Evolutionary conservation across 1,140 invertebrate genomes (phyloP).

Genomic region (Gryllus bimaculatus): DNA sequence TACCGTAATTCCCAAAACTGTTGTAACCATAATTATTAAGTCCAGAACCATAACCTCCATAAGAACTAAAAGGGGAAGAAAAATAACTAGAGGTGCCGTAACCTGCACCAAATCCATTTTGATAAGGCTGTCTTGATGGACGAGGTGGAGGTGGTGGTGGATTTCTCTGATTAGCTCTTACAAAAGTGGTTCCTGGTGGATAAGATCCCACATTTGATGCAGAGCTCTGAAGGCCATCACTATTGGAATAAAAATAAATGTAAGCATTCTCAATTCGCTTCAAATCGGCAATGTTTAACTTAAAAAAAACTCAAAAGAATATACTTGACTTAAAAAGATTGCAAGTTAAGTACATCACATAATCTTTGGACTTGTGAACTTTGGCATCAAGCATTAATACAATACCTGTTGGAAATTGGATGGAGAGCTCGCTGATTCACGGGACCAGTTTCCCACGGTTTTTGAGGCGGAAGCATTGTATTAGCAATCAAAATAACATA

Average conservation of each 20-base stretch:
- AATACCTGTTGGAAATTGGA: neutral
- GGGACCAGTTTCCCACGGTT: neutral
- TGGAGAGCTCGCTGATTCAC: neutral
- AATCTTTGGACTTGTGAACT: neutral
- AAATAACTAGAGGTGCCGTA: neutral
- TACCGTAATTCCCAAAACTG: slow-evolving; percentile 27
- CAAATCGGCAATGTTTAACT: too few species aligned
- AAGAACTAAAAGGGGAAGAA: slow-evolving; percentile 16
- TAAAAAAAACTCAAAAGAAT: too few species aligned
- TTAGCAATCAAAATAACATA: neutral
- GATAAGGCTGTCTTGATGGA: neutral
- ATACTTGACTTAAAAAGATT: too few species aligned
- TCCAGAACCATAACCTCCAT: slow-evolving; percentile 28
- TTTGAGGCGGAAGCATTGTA: neutral
- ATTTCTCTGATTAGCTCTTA: neutral
- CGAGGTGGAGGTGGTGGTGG: slow-evolving; percentile 5
- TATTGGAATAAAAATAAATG: neutral
- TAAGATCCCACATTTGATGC: neutral
- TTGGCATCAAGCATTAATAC: neutral
- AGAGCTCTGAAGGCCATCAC: slow-evolving; percentile 7
- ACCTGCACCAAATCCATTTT: too few species aligned
- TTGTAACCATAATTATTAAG: slow-evolving; percentile 31
- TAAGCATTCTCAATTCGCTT: neutral
- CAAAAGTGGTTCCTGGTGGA: too few species aligned
- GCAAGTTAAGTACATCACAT: too few species aligned